phyloP scores from a whole-genome alignment of 2,888 invertebrate genomes.

The Eutolmus rufibarbis region DNA sequence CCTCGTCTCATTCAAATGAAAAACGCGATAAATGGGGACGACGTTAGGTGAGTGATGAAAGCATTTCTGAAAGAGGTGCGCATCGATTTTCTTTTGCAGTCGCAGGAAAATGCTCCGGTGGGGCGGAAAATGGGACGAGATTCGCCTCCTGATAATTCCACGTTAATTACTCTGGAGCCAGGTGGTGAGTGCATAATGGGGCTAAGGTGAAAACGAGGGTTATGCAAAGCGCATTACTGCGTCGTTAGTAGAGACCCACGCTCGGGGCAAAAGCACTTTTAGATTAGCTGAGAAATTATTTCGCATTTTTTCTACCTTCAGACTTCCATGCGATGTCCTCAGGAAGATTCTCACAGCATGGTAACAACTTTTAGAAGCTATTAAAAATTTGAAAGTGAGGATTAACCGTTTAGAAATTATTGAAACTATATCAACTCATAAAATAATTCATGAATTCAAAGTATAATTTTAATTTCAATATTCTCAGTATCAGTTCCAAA shows the following conservation, averaged over 20 bases:
- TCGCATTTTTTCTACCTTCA: background rate
- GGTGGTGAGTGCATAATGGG: background rate
- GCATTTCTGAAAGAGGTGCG: background rate
- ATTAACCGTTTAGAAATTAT: too few relatives aligned
- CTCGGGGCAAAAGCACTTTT: background rate
- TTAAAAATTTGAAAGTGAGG: background rate
- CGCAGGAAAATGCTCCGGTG: background rate
- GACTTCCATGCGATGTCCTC: background rate
- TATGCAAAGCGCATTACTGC: background rate
- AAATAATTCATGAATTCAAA: too few relatives aligned
- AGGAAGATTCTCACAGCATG: background rate
- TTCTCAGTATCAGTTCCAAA: too few relatives aligned
- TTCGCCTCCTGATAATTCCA: background rate
- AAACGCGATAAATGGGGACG: background rate
- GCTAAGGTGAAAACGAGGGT: background rate
- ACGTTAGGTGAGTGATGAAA: background rate
- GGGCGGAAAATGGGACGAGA: background rate
- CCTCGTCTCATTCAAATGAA: background rate
- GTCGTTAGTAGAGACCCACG: background rate
- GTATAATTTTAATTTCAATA: too few relatives aligned
- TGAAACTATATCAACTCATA: too few relatives aligned
- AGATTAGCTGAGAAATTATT: background rate
- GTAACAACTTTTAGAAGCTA: background rate
- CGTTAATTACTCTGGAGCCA: background rate
- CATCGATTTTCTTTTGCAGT: constrained; percentile 5